Evolutionary conservation across 2,797 vertebrate genomes (phyloP), one percentile per base, ranked within the genome.

Genomic region (Dermochelys coriacea): DNA sequence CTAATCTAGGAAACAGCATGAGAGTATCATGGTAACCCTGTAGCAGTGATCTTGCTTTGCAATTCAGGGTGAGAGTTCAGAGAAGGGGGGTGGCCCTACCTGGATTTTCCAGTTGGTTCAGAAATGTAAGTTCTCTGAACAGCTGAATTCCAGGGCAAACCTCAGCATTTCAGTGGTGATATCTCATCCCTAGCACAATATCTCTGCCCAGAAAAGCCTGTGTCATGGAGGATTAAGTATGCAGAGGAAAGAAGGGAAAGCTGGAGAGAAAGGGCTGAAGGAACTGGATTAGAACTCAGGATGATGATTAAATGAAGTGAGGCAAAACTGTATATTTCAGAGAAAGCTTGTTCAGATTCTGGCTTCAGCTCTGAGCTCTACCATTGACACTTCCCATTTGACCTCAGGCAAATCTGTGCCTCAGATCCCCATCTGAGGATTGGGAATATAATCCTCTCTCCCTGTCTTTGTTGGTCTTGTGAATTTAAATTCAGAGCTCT

Each of bases 41-140:
- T 16, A 3, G 6, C 64, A 55, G 47, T 14, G 8, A 31, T 57
- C 14, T 86, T 2, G 1, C 19, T 19, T 12, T 0, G 1, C 16
- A 52, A 61, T 50, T 31, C 84, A 54, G 50, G 57, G n/a, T 1
- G 0, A 0, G 1, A 86, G 29, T 49, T 59, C 74, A 55, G 31
- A 95, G 85, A 85, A 51, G 25, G 9, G 52, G 93, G 52, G 29
- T 59, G 34, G 84, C 21, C 51, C 51, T 47, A 37, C 29, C 86
- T 93, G 49, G 87, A 91, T 94, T 95, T 96, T 95, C 94, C 87
- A 93, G 59, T 86, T 51, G 14, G 86, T 92, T 94, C 80, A 90
- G 86, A 88, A 77, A 79, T 25, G 25, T 15, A 85, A 27, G 51
- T 89, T 77, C 51, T 91, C 31, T 45, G 77, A 91, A 54, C 37